phyloP scores from a whole-genome alignment of 2,797 vertebrate species.

The Sciaenops ocellatus region DNA sequence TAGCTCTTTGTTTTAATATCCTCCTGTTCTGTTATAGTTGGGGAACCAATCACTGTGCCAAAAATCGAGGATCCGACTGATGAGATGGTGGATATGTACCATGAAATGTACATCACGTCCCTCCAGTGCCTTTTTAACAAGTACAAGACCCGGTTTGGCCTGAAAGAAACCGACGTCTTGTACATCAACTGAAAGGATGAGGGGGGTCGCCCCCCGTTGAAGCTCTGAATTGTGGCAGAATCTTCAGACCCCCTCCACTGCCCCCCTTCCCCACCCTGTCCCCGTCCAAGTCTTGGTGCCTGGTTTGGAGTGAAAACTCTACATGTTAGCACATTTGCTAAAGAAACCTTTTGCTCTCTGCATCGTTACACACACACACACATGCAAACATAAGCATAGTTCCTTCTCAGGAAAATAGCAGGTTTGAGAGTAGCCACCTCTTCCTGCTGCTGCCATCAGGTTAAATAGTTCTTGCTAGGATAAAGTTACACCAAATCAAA shows the following conservation, averaged over 20 bases:
- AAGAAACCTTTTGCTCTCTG: slow-evolving; percentile 51
- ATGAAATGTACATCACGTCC: slow-evolving; percentile 91
- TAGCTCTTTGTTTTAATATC: slow-evolving; percentile 9
- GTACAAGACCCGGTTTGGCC: slow-evolving; percentile 93
- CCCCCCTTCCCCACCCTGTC: background rate
- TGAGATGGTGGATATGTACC: slow-evolving; percentile 92
- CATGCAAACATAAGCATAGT: background rate
- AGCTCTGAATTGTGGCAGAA: slow-evolving; percentile 47
- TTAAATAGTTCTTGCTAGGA: slow-evolving; percentile 16
- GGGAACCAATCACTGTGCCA: slow-evolving; percentile 96
- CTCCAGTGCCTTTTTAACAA: slow-evolving; percentile 93
- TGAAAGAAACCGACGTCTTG: slow-evolving; percentile 90
- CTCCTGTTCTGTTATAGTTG: slow-evolving; percentile 83
- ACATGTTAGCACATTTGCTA: slow-evolving; percentile 45
- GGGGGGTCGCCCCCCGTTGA: slow-evolving; percentile 10
- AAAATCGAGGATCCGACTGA: slow-evolving; percentile 90
- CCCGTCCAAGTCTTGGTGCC: slow-evolving; percentile 37
- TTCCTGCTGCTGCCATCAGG: slow-evolving; percentile 9
- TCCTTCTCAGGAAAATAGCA: slow-evolving; percentile 35
- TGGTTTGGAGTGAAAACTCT: slow-evolving; percentile 47
- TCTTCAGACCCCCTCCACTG: slow-evolving; percentile 12
- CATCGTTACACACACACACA: slow-evolving; percentile 3
- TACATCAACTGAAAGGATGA: slow-evolving; percentile 86
- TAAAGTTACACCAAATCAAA: slow-evolving; percentile 28
- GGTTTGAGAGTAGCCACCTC: slow-evolving; percentile 36